Evolutionary conservation across 2,113 vertebrate genomes (phyloP).

Genomic region (Alaudala cheleensis): DNA sequence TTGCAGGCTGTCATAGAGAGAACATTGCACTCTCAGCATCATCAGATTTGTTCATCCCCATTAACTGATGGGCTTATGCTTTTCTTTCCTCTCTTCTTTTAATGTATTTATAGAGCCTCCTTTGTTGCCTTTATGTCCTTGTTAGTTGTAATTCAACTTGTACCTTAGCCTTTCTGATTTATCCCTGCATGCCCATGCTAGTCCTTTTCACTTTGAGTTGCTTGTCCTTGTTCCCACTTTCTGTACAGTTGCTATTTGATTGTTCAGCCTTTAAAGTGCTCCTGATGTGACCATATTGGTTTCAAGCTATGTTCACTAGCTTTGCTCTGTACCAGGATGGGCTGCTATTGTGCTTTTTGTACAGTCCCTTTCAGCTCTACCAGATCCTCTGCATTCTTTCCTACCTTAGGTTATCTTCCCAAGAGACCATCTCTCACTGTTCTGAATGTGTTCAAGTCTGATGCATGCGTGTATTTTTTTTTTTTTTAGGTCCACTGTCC

Average conservation of each 20-base stretch:
- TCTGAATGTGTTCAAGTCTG: not conserved
- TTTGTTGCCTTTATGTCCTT: constrained; percentile 30
- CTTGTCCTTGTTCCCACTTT: constrained; percentile 17
- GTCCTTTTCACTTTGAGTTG: constrained; percentile 20
- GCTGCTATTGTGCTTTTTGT: constrained; percentile 11
- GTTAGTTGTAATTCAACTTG: constrained; percentile 35
- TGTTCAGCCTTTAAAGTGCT: constrained; percentile 15
- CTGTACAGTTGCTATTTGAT: constrained; percentile 6
- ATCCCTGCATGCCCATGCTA: not conserved
- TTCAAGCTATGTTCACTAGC: not conserved
- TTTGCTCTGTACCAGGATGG: not conserved
- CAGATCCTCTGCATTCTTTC: not conserved
- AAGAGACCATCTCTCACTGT: not conserved
- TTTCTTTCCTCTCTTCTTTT: not conserved
- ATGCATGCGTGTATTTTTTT: not conserved
- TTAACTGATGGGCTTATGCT: constrained; percentile 3
- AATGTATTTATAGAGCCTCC: constrained; percentile 33
- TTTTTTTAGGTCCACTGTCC: not conserved
- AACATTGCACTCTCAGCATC: not conserved
- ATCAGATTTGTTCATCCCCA: not conserved
- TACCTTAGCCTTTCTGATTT: constrained; percentile 18
- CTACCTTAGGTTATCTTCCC: not conserved
- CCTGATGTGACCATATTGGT: not conserved
- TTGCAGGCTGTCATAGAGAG: not conserved
- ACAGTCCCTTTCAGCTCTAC: not conserved